These are phyloP conservation scores for Xenentodon cancila DNA, from an alignment of 2,797 vertebrate genomes.

Conservation along the genomic window DNA sequence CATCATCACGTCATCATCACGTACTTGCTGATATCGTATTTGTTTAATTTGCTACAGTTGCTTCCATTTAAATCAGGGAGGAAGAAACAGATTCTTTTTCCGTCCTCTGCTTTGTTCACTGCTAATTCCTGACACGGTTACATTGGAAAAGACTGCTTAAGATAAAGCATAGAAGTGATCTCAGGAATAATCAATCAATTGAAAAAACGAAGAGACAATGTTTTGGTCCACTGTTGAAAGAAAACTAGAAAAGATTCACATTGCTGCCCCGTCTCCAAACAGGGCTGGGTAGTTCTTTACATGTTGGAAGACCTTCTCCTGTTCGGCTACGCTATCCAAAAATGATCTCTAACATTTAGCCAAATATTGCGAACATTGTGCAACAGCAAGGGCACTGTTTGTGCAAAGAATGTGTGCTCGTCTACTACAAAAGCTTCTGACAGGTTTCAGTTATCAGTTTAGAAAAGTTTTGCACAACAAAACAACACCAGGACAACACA, in stretches of 20 bases:
- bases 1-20: too few species aligned
- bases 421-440: conserved; percentile 65
- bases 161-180: conserved; percentile 34
- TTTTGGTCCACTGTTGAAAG: conserved; percentile 67
- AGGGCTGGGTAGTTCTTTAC: conserved; percentile 43
- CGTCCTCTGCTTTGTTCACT: conserved; percentile 12
- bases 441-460: conserved; percentile 46
- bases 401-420: conserved; percentile 72
- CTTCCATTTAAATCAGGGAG: neutral
- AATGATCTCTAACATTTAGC: conserved; percentile 56
- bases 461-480: conserved; percentile 61
- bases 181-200: conserved; percentile 42
- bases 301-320: conserved; percentile 76
- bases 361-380: conserved; percentile 76
- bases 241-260: conserved; percentile 67
- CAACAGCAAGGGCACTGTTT: conserved; percentile 70
- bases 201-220: conserved; percentile 52
- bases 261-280: conserved; percentile 43
- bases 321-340: conserved; percentile 61
- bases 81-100: conserved; percentile 7
- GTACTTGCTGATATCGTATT: too few species aligned
- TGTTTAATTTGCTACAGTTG: conserved; percentile 33
- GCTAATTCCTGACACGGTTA: neutral
- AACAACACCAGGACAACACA: conserved; percentile 76
- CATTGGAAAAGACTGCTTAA: conserved; percentile 16